Conservation (phyloP, 2,797 vertebrate species). For the Eulemur albifrons region DNA sequence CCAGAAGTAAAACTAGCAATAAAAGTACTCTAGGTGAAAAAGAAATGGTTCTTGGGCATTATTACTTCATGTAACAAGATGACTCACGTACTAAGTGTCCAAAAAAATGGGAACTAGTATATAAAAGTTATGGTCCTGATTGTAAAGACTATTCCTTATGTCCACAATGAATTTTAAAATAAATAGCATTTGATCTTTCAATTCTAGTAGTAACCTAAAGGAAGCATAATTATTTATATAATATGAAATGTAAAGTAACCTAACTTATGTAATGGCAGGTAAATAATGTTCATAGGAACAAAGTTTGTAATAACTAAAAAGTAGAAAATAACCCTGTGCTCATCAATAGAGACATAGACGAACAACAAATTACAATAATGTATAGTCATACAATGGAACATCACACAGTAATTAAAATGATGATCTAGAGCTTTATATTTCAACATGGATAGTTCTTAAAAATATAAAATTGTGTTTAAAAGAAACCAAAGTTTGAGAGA, state of each 20-base stretch:
- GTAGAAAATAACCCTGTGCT: background rate
- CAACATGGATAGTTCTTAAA: background rate
- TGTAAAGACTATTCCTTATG: background rate
- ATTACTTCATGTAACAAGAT: background rate
- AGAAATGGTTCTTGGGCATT: background rate
- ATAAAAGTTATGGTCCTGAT: background rate
- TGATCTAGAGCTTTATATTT: background rate
- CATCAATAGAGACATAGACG: background rate
- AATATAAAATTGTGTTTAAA: background rate
- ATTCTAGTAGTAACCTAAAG: background rate
- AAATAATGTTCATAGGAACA: background rate
- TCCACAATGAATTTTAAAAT: background rate
- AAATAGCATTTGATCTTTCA: background rate
- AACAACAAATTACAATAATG: background rate
- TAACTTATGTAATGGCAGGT: background rate
- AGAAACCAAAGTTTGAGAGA: background rate
- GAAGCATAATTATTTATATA: background rate
- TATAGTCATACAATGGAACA: background rate
- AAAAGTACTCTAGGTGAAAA: background rate
- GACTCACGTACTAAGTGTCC: background rate
- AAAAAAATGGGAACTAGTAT: background rate
- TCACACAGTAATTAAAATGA: background rate
- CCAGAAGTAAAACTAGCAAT: slow-evolving; percentile 4
- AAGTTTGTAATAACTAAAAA: background rate
- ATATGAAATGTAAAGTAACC: background rate